A percentile compares a stretch with the other conserved stretches of the same genome.
These are phyloP conservation scores for Chlamydotis undulata DNA, from an alignment of 2,113 vertebrate genomes.

Conservation along the genomic window DNA sequence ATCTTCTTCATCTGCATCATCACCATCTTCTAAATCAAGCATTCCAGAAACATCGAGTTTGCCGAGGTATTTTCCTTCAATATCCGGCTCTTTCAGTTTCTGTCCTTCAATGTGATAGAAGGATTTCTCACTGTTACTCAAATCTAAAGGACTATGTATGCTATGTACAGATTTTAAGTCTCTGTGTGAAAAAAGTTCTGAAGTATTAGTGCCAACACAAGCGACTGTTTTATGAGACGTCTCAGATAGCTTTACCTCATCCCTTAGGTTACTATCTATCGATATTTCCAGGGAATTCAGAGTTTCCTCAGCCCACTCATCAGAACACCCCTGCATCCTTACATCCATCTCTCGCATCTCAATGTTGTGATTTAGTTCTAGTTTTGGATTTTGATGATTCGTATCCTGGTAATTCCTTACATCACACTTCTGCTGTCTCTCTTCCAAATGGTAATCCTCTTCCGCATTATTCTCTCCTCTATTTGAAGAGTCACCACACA, in stretches of 20 bases:
- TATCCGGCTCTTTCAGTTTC: conserved; percentile 90
- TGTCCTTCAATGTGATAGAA: conserved; percentile 75
- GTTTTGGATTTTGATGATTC: background rate
- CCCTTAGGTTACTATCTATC: conserved; percentile 26
- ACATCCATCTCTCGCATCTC: background rate
- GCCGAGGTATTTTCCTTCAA: conserved; percentile 92
- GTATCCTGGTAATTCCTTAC: background rate
- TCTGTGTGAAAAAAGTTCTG: conserved; percentile 66
- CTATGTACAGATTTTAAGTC: conserved; percentile 31
- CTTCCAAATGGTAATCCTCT: background rate
- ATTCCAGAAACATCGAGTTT: conserved; percentile 72
- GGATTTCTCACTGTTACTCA: conserved; percentile 70
- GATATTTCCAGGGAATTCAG: background rate
- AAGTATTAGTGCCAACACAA: conserved; percentile 77
- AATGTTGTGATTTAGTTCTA: background rate
- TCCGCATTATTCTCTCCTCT: background rate
- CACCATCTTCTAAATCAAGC: conserved; percentile 83
- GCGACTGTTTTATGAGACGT: conserved; percentile 51
- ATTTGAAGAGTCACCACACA: background rate
- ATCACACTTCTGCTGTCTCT: background rate
- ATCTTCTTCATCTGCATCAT: conserved; percentile 90
- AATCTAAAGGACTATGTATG: background rate
- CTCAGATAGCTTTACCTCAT: conserved; percentile 40
- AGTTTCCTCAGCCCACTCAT: conserved; percentile 20
- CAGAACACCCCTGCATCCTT: background rate